Evolutionary conservation across 2,888 invertebrate species (phyloP).

Genomic region (Andrena trimmerana): DNA sequence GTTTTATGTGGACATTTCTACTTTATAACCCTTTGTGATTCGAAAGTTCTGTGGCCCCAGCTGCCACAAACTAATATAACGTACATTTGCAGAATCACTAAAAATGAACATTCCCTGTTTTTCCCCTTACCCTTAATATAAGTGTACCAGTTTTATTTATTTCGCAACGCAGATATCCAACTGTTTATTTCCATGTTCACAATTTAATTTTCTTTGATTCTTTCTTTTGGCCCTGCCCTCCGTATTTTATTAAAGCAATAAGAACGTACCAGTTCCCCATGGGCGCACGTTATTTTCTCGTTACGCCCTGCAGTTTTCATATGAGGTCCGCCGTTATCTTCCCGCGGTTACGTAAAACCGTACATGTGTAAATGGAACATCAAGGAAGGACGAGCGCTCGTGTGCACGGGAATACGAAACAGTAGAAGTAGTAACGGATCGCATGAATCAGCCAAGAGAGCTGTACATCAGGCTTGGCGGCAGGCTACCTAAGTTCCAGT

Average conservation of each 20-base stretch:
- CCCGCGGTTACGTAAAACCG: slow-evolving; percentile 9
- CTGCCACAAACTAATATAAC: no score
- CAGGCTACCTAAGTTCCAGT: slow-evolving; percentile 40
- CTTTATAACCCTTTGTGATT: no score
- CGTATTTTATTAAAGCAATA: neutral
- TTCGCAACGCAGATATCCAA: neutral
- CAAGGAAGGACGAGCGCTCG: neutral
- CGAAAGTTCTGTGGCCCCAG: no score
- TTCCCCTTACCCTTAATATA: no score
- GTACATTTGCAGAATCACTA: no score
- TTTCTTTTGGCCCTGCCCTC: neutral
- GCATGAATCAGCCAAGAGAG: slow-evolving; percentile 61
- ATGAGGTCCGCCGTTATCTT: slow-evolving; percentile 6
- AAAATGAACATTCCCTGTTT: no score
- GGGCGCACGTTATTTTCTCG: neutral
- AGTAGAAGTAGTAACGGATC: slow-evolving; percentile 50
- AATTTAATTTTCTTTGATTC: neutral
- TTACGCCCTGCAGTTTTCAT: neutral
- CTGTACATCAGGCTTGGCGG: slow-evolving; percentile 55
- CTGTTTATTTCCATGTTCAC: neutral
- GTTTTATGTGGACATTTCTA: no score
- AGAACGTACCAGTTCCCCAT: neutral
- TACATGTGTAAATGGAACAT: slow-evolving; percentile 29
- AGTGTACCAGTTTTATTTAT: neutral
- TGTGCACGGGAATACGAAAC: slow-evolving; percentile 3